Conservation (phyloP, 2,797 vertebrate species). For the Phataginus tetradactyla region DNA sequence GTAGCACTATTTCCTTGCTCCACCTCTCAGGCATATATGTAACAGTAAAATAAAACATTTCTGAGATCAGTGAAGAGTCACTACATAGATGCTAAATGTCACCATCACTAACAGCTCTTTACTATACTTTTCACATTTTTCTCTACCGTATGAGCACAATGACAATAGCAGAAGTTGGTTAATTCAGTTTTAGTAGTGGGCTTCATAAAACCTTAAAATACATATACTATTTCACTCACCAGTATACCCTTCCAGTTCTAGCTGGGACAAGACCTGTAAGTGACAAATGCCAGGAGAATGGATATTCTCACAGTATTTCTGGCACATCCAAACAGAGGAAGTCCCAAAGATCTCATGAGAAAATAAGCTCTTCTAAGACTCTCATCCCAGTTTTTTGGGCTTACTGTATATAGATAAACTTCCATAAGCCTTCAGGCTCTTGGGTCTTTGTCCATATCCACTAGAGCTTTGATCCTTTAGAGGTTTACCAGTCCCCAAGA, state of each 20-base stretch:
- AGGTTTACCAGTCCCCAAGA: conserved; percentile 63
- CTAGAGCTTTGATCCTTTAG: conserved; percentile 71
- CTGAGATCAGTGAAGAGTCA: not conserved
- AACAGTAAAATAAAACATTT: not conserved
- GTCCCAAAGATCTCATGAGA: conserved; percentile 81
- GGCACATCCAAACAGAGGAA: conserved; percentile 79
- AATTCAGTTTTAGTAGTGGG: not conserved
- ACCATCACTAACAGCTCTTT: not conserved
- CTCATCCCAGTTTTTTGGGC: conserved; percentile 56
- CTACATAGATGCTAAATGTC: not conserved
- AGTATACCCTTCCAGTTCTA: conserved; percentile 52
- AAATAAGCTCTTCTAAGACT: conserved; percentile 68
- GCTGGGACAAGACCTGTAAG: conserved; percentile 65
- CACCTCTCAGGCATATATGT: not conserved
- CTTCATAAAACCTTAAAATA: conserved; percentile 52
- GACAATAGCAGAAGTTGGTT: conserved; percentile 2
- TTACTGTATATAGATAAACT: conserved; percentile 76
- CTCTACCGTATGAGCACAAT: not conserved
- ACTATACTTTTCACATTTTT: not conserved
- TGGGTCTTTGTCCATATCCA: conserved; percentile 74
- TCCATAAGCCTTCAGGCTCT: conserved; percentile 70
- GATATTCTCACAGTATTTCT: conserved; percentile 79
- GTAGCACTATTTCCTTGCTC: not conserved
- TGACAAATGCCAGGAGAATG: conserved; percentile 63
- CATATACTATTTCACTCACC: conserved; percentile 44